Base-by-base conservation (phyloP, 2,113 vertebrate species). In the Microcebus jonahi region DNA sequence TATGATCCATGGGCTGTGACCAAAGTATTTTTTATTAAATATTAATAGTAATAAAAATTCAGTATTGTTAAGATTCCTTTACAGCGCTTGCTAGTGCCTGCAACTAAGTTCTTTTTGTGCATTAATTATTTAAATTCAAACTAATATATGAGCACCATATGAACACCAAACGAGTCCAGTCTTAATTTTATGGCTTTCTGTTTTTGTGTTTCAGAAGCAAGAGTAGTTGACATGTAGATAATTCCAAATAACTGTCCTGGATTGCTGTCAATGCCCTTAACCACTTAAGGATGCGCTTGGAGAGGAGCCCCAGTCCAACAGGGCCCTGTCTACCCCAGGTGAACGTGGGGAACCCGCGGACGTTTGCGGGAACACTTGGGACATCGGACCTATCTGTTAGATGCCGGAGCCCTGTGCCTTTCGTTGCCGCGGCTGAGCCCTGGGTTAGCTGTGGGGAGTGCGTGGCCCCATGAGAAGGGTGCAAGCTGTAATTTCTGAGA, bases 161-260 rank as follows among this genome's bases (percentile, higher is more conserved):
- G 36, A 45, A 86, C 31, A 75, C 2, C 50, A 39, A 68, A 91
- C 53, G 21, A 42, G 34, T 85, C 12, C 0, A 93, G 6, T n/a
- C 10, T 77, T n/a, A 75, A 89, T 89, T 48, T 53, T 3, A 80
- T n/a, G 50, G 3, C 3, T 85, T 93, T 90, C 39, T 23, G 50
- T 55, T 45, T 94, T 85, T 77, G 34, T 63, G 59, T 77, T 45
- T 85, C 65, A 94, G 36, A 42, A 89, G 25, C 23, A 92, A 91
- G 91, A 83, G 53, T 67, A 13, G 21, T 36, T 61, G 63, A 68
- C 29, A 23, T 29, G 10, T 27, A 93, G 85, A 23, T 84, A 94
- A 65, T 79, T 73, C 61, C 90, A 42, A 91, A n/a, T 48, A 90
- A 55, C 12, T 59, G 53, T 34, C 63, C 29, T 83, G 4, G 9